Conservation (phyloP, 2,797 vertebrate genomes). For the Poecilia wingei region DNA sequence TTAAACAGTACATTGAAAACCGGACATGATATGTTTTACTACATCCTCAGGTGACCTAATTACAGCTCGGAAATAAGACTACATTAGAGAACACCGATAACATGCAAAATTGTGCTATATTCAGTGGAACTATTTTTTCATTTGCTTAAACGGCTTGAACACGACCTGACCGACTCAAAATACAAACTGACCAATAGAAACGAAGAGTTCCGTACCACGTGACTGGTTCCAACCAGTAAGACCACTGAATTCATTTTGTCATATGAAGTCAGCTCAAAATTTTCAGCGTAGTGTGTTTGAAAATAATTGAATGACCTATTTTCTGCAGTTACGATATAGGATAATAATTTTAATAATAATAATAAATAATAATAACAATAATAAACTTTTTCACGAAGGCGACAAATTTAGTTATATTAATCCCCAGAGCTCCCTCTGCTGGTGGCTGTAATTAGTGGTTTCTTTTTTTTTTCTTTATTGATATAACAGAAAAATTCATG, state of each 20-base stretch:
- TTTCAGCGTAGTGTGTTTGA: not conserved
- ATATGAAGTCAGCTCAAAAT: not conserved
- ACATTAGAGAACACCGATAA: not conserved
- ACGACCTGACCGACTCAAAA: conserved; percentile 50
- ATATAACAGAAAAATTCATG: too few relatives aligned
- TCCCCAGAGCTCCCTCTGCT: not conserved
- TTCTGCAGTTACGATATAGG: not conserved
- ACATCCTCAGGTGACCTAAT: fast-evolving
- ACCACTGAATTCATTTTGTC: not conserved
- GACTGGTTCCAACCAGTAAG: conserved; percentile 7
- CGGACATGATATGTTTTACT: fast-evolving
- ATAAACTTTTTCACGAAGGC: not conserved
- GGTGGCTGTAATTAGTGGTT: not conserved
- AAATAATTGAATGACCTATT: not conserved
- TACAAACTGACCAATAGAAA: conserved; percentile 80
- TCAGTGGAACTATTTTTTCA: conserved; percentile 48
- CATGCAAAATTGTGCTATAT: not conserved
- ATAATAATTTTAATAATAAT: not conserved
- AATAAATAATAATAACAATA: not conserved
- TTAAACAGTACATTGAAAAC: not conserved
- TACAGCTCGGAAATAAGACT: fast-evolving
- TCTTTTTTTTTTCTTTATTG: too few relatives aligned
- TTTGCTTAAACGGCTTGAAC: not conserved
- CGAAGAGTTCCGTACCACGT: conserved; percentile 38
- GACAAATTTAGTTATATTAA: not conserved